These are phyloP conservation scores for Drymonia ruficornis DNA, from an alignment of 2,888 invertebrate species.

Conservation along the genomic window DNA sequence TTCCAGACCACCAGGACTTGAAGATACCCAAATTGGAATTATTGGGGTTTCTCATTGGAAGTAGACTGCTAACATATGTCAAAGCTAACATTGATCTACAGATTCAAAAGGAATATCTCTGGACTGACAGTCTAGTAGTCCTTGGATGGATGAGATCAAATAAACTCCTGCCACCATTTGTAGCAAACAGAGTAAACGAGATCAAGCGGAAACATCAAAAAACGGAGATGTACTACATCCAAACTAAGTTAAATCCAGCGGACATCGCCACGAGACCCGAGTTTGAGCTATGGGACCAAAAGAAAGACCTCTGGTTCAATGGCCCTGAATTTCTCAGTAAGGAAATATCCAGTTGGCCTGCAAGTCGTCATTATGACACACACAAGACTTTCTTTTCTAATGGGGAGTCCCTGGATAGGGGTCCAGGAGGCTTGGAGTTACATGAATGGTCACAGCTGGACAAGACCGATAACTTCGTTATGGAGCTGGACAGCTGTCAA, in stretches of 20 bases:
- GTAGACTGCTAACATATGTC: conserved; percentile 15
- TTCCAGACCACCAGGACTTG: conserved; percentile 10
- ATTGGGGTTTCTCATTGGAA: conserved; percentile 16
- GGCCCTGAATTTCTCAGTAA: conserved; percentile 17
- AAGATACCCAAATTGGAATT: conserved; percentile 18
- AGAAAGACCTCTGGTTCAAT: neutral
- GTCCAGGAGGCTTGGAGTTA: no score
- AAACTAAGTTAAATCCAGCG: conserved; percentile 11
- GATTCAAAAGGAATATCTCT: conserved; percentile 10
- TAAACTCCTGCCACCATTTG: conserved; percentile 25
- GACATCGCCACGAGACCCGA: conserved; percentile 13
- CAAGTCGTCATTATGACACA: no score
- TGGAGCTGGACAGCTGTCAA: no score
- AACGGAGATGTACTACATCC: conserved; percentile 19
- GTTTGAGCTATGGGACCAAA: neutral
- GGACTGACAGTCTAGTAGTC: conserved; percentile 25
- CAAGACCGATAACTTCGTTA: neutral
- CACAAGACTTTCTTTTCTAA: neutral
- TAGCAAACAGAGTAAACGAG: conserved; percentile 16
- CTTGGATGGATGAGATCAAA: conserved; percentile 14
- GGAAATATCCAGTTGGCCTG: conserved; percentile 7
- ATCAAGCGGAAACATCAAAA: conserved; percentile 17
- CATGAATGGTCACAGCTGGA: neutral
- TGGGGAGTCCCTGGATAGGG: neutral
- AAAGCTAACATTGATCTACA: neutral